Base-by-base conservation (phyloP, 2,113 vertebrate species). In the Phalacrocorax pelagicus region DNA sequence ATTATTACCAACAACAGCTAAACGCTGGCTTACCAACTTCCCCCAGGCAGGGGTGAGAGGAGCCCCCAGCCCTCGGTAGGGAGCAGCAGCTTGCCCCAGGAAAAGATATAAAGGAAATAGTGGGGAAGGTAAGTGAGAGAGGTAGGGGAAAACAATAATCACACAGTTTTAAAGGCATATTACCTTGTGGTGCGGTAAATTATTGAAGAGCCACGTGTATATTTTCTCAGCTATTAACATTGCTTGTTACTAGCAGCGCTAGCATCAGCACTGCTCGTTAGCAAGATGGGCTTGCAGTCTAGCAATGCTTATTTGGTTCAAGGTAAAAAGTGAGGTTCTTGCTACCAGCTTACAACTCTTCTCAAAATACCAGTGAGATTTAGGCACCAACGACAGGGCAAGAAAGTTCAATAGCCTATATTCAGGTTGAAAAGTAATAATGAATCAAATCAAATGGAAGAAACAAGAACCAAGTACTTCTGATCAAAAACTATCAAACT, bases 241-340 rank as follows among this genome's bases (percentile, higher is more conserved):
- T 3, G 32, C 5, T 15, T 23, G 0, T 22, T 3, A 8, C 5
- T 2, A 65, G 29, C 51, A 3, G 46, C 1, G 5, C 15, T 5
- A 4, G 27, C 55, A 2, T 5, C 4, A 36, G 44, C 24, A 3
- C 66, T 5, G 58, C 11, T 10, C 10, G 0, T 6, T 2, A 14
- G 20, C 5, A 3, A 26, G 21, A 21, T 1, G 18, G 51, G n/a
- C 87, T 9, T 4, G 65, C 2, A 5, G 20, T 16, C 32, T 10
- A 8, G 67, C 26, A 19, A 2, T 1, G 62, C 38, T 24, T 9
- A 6, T 6, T 12, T 16, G 29, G 30, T 27, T 54, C 71, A 34
- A 21, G 26, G 46, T 7, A 15, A 24, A 22, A n/a, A 36, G 29
- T 0, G 12, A 38, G 17, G 36, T 24, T 44, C 57, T 29, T 11